phyloP scores from a whole-genome alignment of 2,113 vertebrate species.

The Stegastes partitus region DNA sequence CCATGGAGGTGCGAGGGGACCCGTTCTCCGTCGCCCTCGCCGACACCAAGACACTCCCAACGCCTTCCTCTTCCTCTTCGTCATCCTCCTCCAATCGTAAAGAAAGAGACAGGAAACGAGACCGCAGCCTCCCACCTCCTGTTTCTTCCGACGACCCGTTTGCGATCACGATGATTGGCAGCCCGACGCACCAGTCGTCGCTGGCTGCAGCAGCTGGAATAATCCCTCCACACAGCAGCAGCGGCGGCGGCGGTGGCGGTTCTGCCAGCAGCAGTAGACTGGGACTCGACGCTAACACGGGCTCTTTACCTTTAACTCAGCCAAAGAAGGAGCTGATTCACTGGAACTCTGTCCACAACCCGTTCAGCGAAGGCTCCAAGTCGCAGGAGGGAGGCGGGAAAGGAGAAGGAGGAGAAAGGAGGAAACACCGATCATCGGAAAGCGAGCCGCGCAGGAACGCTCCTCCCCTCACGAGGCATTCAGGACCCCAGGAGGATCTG shows the following conservation, averaged over 20 bases:
- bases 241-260: background rate
- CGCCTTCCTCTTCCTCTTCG: conserved; percentile 62
- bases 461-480: conserved; percentile 82
- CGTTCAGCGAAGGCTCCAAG: conserved; percentile 77
- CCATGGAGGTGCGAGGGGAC: conserved; percentile 64
- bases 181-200: conserved; percentile 84
- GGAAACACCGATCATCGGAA: conserved; percentile 71
- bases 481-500: conserved; percentile 85
- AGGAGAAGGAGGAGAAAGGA: conserved; percentile 68
- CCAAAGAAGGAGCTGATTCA: conserved; percentile 78
- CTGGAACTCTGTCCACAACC: conserved; percentile 86
- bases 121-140: conserved; percentile 77
- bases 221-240: conserved; percentile 40
- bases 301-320: conserved; percentile 60
- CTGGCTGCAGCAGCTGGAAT: conserved; percentile 65
- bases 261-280: conserved; percentile 34
- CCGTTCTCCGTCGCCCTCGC: conserved; percentile 68
- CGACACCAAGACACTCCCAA: conserved; percentile 73
- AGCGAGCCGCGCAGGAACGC: conserved; percentile 80
- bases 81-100: conserved; percentile 72
- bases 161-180: conserved; percentile 86
- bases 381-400: conserved; percentile 63
- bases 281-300: conserved; percentile 11
- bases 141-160: conserved; percentile 83
- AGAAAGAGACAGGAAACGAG: conserved; percentile 77